Evolutionary conservation across 2,888 invertebrate species (phyloP).

Genomic region (Linnaemya vulpina): DNA sequence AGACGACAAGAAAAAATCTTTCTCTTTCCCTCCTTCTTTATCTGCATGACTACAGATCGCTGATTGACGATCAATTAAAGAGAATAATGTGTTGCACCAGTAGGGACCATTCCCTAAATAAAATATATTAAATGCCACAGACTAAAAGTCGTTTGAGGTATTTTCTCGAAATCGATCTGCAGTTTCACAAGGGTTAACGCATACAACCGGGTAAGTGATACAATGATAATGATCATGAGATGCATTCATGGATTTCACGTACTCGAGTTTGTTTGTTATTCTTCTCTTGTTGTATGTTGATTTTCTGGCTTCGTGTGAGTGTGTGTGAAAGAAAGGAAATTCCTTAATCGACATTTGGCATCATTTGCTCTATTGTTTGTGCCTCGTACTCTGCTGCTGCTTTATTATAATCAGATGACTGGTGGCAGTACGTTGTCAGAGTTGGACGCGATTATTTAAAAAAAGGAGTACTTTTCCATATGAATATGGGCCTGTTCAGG

Average conservation of each 20-base stretch:
- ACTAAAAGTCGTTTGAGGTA: no score
- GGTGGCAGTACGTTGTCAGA: neutral
- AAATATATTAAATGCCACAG: no score
- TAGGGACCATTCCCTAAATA: no score
- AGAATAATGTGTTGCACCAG: no score
- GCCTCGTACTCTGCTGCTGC: neutral
- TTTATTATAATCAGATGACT: constrained; percentile 20
- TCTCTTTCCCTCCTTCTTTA: no score
- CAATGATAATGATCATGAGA: constrained; percentile 26
- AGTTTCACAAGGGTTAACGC: neutral
- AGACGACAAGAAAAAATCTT: no score
- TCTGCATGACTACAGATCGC: no score
- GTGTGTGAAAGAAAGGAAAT: constrained; percentile 34
- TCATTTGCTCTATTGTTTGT: constrained; percentile 57
- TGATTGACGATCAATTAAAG: no score
- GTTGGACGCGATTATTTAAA: neutral
- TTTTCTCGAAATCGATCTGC: no score
- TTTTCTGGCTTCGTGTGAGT: neutral
- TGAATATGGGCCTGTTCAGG: no score
- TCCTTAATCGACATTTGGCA: constrained; percentile 61
- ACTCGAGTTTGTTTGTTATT: constrained; percentile 23
- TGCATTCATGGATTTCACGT: constrained; percentile 18
- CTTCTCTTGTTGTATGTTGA: neutral
- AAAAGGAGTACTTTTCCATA: neutral
- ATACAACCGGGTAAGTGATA: neutral